Conservation (phyloP, 2,888 invertebrate genomes). For the Cephus sareptanus region DNA sequence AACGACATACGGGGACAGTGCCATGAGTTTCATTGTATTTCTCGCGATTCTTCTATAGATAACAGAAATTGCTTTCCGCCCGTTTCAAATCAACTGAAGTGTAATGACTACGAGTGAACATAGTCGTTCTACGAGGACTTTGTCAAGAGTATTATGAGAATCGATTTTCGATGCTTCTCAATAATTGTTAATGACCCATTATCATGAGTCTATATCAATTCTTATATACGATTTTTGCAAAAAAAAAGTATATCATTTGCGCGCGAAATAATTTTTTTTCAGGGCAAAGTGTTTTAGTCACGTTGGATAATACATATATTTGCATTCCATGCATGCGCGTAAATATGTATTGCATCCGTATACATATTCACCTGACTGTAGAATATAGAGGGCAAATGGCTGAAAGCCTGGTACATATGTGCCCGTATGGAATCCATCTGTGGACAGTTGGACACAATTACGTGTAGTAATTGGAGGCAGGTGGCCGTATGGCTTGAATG, state of each 20-base stretch:
- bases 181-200: neutral
- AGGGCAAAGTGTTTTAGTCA: neutral
- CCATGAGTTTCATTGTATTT: neutral
- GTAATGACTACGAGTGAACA: neutral
- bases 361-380: neutral
- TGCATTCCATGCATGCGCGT: neutral
- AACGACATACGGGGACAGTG: neutral
- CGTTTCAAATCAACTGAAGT: neutral
- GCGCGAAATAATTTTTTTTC: neutral
- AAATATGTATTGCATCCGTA: neutral
- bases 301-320: neutral
- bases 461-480: slow-evolving; percentile 21
- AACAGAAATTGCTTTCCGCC: neutral
- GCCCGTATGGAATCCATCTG: slow-evolving; percentile 19
- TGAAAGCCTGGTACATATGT: neutral
- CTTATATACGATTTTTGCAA: neutral
- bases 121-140: neutral
- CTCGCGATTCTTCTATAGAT: neutral
- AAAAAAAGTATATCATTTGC: neutral
- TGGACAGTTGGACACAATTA: slow-evolving; percentile 23
- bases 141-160: neutral
- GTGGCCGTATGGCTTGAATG: slow-evolving; percentile 11
- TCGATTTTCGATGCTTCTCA: neutral
- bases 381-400: neutral
- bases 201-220: neutral